phyloP scores from a whole-genome alignment of 2,113 vertebrate species.

The Cygnus atratus region DNA sequence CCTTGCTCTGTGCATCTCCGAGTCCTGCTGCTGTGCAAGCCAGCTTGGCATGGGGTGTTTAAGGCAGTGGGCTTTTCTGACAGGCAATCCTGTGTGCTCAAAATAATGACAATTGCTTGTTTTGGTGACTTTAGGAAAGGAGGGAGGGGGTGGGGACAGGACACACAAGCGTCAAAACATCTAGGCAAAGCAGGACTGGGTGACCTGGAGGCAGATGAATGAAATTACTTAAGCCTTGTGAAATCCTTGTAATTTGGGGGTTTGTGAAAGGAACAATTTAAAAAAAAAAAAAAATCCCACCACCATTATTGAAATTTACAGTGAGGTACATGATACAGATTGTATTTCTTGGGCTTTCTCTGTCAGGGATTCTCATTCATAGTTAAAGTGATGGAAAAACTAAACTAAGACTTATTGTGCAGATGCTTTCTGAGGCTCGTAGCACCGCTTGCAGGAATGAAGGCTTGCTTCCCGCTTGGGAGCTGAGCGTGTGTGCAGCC shows the following conservation, averaged over 20 bases:
- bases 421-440: fast-evolving
- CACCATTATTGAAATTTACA: too few relatives aligned
- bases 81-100: neutral
- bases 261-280: neutral
- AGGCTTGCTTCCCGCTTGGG: neutral
- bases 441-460: neutral
- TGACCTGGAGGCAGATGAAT: neutral
- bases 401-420: fast-evolving
- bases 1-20: neutral
- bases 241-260: neutral
- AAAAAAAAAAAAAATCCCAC: neutral
- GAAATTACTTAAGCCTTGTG: neutral
- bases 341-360: neutral
- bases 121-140: neutral
- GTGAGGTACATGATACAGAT: fast-evolving
- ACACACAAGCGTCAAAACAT: neutral
- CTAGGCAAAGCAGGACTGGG: neutral
- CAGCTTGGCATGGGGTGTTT: neutral
- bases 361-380: neutral
- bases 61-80: neutral
- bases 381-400: neutral
- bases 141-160: too few relatives aligned
- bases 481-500: neutral
- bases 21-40: neutral
- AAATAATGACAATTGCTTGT: neutral